Evolutionary conservation across 2,888 invertebrate species (phyloP).

Genomic region (Drosophila merina): DNA sequence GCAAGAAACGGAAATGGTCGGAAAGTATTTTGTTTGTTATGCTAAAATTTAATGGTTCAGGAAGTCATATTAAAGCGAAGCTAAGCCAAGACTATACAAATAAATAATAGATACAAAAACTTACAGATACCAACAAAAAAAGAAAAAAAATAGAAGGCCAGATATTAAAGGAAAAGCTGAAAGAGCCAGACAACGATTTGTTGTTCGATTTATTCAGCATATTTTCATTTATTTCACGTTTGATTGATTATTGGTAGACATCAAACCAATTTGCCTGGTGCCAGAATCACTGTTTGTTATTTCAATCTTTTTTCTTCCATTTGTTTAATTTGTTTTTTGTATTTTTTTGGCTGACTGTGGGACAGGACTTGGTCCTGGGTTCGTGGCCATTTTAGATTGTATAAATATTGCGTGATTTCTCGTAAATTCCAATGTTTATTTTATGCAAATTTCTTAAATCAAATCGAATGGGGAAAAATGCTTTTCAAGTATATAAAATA

Average conservation of each 20-base stretch:
- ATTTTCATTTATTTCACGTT: slow-evolving; percentile 72
- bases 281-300: slow-evolving; percentile 37
- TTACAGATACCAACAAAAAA: slow-evolving; percentile 17
- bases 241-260: slow-evolving; percentile 70
- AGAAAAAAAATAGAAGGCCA: slow-evolving; percentile 12
- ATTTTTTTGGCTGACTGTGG: slow-evolving; percentile 1
- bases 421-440: slow-evolving; percentile 75
- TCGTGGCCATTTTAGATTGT: slow-evolving; percentile 37
- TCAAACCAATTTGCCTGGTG: slow-evolving; percentile 25
- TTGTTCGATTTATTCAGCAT: slow-evolving; percentile 52
- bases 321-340: slow-evolving; percentile 5
- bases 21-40: slow-evolving; percentile 80
- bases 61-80: slow-evolving; percentile 73
- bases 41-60: slow-evolving; percentile 76
- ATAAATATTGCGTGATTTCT: slow-evolving; percentile 53
- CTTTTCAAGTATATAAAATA: slow-evolving; percentile 61
- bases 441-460: slow-evolving; percentile 67
- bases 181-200: slow-evolving; percentile 42
- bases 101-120: background rate
- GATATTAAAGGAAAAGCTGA: background rate
- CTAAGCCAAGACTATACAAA: slow-evolving; percentile 25
- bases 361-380: background rate
- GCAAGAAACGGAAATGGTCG: slow-evolving; percentile 74
- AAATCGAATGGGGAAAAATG: slow-evolving; percentile 31
- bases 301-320: slow-evolving; percentile 23